Evolutionary conservation across 2,888 invertebrate species (phyloP).

Genomic region (Carterocephalus palaemon): DNA sequence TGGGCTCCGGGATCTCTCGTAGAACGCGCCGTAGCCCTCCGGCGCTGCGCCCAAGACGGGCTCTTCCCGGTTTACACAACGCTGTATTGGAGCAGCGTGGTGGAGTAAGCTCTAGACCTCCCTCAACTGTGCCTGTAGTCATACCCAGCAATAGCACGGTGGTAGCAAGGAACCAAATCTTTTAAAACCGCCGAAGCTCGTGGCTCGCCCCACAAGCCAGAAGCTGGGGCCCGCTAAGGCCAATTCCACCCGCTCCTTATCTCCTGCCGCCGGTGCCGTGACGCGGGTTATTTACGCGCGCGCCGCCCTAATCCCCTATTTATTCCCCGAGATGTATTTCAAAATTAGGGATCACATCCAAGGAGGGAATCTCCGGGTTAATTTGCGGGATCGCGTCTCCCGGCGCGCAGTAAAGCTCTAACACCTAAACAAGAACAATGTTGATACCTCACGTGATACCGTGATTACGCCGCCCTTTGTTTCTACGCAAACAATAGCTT

Average conservation of each 20-base stretch:
- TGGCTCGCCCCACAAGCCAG: slow-evolving; percentile 30
- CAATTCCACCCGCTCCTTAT: slow-evolving; percentile 69
- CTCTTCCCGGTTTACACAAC: no score
- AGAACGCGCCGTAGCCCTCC: no score
- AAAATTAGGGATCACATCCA: slow-evolving; percentile 77
- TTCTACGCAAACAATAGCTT: slow-evolving; percentile 39
- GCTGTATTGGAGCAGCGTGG: no score
- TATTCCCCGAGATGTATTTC: slow-evolving; percentile 77
- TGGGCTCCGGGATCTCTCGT: no score
- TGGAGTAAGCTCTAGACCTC: no score
- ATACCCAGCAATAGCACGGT: no score
- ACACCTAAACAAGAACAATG: slow-evolving; percentile 43
- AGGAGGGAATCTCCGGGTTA: slow-evolving; percentile 55
- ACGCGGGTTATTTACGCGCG: slow-evolving; percentile 74
- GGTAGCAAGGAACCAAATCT: no score
- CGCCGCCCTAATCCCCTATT: slow-evolving; percentile 75
- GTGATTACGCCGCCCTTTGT: slow-evolving; percentile 43
- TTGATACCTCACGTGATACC: slow-evolving; percentile 48
- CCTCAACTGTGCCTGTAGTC: no score
- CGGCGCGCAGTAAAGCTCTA: slow-evolving; percentile 39
- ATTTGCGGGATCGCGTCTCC: slow-evolving; percentile 58
- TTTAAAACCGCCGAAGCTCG: slow-evolving; percentile 56
- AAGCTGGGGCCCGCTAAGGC: slow-evolving; percentile 40
- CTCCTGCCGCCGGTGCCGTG: slow-evolving; percentile 56
- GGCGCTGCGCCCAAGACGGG: no score